Evolutionary conservation across 2,797 vertebrate species (phyloP).

Genomic region (Poeciliopsis infans): DNA sequence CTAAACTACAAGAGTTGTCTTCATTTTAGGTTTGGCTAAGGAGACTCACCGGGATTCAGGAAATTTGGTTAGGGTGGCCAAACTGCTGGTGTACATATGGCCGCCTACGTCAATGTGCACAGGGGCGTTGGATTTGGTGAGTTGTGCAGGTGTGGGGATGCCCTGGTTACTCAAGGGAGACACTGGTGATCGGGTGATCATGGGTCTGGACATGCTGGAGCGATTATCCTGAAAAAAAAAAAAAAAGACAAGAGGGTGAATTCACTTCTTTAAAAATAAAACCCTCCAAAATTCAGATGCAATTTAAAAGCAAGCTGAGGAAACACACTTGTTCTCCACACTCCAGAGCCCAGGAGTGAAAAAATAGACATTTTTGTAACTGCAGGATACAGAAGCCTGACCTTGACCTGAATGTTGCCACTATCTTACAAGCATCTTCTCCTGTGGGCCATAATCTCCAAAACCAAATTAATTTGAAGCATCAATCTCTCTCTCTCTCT

Average conservation of each 20-base stretch:
- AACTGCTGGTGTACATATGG: conserved; percentile 99
- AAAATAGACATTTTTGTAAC: conserved; percentile 28
- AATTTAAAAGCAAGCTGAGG: background rate
- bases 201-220: conserved; percentile 98
- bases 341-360: conserved; percentile 28
- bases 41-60: conserved; percentile 93
- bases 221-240: conserved; percentile 87
- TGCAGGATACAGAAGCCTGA: conserved; percentile 70
- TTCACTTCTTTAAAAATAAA: background rate
- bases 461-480: conserved; percentile 79
- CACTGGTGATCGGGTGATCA: conserved; percentile 97
- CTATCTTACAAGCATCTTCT: conserved; percentile 65
- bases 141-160: conserved; percentile 96
- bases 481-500: conserved; percentile 72
- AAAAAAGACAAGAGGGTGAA: background rate
- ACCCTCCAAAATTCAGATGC: background rate
- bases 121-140: conserved; percentile 98
- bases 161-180: conserved; percentile 98
- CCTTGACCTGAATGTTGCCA: conserved; percentile 82
- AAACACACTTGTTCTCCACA: conserved; percentile 12
- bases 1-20: background rate
- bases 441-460: conserved; percentile 78
- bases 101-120: conserved; percentile 99
- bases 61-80: conserved; percentile 97
- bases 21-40: background rate